A percentile compares a stretch with the other conserved stretches of the same genome.
These are phyloP conservation scores for Vultur gryphus DNA, from an alignment of 2,797 vertebrate species.

Conservation along the genomic window DNA sequence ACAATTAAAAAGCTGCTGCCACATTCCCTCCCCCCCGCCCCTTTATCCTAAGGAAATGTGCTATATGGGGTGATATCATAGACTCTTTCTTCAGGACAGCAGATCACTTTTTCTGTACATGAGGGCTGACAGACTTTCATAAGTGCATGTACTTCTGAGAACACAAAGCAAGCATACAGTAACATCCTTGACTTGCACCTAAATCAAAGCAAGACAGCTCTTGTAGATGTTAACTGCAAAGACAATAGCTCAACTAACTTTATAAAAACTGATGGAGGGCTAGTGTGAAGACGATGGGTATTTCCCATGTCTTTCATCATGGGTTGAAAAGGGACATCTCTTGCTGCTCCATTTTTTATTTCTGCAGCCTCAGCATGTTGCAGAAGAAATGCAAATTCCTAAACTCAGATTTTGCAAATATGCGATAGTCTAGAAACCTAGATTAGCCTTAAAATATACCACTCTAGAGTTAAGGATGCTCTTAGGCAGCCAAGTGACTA, in stretches of 20 bases:
- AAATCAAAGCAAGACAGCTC: background rate
- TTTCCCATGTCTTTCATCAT: background rate
- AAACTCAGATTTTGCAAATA: background rate
- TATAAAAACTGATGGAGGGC: background rate
- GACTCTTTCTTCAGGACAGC: background rate
- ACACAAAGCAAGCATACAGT: background rate
- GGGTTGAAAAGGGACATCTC: background rate
- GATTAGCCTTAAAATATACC: background rate
- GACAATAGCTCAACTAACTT: background rate
- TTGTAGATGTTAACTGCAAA: background rate
- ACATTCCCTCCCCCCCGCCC: accelerated
- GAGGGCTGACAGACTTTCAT: background rate
- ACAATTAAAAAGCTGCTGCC: background rate
- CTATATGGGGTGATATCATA: background rate
- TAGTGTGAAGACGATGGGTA: background rate
- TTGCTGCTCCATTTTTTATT: background rate
- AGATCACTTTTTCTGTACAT: background rate
- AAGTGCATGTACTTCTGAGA: background rate
- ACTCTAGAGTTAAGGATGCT: background rate
- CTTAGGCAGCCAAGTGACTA: background rate
- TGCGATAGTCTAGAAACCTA: background rate
- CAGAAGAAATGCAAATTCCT: background rate
- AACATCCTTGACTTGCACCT: background rate
- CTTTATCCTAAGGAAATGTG: background rate
- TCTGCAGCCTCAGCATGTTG: background rate